Evolutionary conservation across 1,140 invertebrate species (phyloP).

Genomic region (Formica exsecta): DNA sequence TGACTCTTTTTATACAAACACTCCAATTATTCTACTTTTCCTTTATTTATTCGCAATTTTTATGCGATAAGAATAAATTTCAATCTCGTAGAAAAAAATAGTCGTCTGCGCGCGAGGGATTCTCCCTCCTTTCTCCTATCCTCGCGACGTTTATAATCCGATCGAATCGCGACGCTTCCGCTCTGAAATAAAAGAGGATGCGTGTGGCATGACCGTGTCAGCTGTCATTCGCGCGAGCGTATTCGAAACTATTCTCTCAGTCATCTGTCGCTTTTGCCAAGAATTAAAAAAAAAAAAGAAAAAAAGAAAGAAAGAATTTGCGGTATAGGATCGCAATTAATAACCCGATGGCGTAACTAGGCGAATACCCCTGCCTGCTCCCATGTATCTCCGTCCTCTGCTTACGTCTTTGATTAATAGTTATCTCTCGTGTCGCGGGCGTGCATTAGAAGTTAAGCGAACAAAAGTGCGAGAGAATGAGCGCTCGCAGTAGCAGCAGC

Average conservation of each 20-base stretch:
- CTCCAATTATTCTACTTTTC: not conserved
- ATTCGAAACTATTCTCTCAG: not conserved
- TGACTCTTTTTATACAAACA: not conserved
- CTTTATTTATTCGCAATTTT: not conserved
- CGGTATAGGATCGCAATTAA: slow-evolving; percentile 3
- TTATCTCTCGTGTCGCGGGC: slow-evolving; percentile 34
- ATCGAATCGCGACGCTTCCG: not conserved
- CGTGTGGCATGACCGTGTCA: slow-evolving; percentile 1
- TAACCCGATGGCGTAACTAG: not conserved
- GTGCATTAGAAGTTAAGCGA: slow-evolving; percentile 56
- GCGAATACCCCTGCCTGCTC: not conserved
- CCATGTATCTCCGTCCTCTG: not conserved
- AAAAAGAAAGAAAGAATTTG: not conserved
- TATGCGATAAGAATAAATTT: not conserved
- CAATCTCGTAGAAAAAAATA: not conserved
- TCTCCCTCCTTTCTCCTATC: too few relatives aligned
- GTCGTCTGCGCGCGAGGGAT: not conserved
- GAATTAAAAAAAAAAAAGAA: not conserved
- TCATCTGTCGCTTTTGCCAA: not conserved
- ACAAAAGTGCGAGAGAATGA: slow-evolving; percentile 28
- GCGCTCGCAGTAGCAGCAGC: not conserved
- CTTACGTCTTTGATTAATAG: slow-evolving; percentile 60
- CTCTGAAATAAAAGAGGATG: slow-evolving; percentile 13
- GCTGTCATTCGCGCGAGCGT: slow-evolving; percentile 12
- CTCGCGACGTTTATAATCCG: not conserved